Base-by-base conservation (phyloP, 2,113 vertebrate genomes). In the Halichoerus grypus region DNA sequence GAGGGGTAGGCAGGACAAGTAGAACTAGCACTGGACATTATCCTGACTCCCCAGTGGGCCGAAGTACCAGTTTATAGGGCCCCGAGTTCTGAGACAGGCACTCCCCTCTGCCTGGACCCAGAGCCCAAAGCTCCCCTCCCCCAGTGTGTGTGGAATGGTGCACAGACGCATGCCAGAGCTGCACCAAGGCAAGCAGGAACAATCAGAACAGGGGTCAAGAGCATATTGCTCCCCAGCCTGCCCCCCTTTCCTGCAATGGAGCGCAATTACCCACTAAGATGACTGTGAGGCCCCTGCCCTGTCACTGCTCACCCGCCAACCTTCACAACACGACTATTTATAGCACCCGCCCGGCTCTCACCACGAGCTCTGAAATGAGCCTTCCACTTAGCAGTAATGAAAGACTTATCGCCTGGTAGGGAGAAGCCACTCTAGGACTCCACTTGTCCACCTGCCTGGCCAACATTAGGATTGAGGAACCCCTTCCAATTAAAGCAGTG, bases 321-420 rank as follows among this genome's bases (percentile, higher is more conserved):
- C 96, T 98, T 96, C 96, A 95, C 95, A 95, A 88, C 76, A 79
- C 4, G 1, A 97, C 90, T 98, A 98, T 98, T 98, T 98, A 98
- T 97, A 98, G 95, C 72, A 72, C 55, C 82, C 0, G 53, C 72
- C 77, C 1, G 8, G 96, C 97, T 95, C 97, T 98, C 95, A 86
- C 96, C 65, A 57, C 0, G 49, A 94, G 95, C 93, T 97, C 94
- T 87, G 91, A 96, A 96, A 97, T 85, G 97, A 97, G 81, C 97
- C 96, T 91, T 98, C 89, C 93, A 96, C 97, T 98, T 92, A 95
- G n/a, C 85, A 0, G 86, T 88, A 95, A 98, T 97, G 91, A 98
- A 81, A 95, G 92, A 80, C 86, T 97, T 77, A 96, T 13, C 31
- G 26, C 80, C 83, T n/a, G 31, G 97, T n/a, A 42, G 19, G 53